Percentiles rank a stretch among this genome's conserved stretches.
phyloP scores from a whole-genome alignment of 2,113 vertebrate species.

The Marmota flaviventris region DNA sequence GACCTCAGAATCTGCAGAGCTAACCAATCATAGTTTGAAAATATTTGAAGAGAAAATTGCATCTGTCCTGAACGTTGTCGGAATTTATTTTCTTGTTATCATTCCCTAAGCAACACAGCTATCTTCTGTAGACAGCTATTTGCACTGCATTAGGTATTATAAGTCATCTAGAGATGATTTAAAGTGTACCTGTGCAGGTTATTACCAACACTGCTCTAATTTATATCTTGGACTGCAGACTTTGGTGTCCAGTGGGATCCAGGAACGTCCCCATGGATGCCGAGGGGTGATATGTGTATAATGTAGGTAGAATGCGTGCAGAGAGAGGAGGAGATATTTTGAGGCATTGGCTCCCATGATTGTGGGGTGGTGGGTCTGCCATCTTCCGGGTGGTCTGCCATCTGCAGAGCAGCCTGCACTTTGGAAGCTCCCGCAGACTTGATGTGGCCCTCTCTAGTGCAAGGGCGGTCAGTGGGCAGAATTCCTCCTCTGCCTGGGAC shows the following conservation, averaged over 20 bases:
- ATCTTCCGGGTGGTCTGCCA: background rate
- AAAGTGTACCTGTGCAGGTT: no score
- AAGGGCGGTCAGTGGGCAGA: background rate
- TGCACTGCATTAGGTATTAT: background rate
- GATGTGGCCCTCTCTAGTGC: rapidly evolving
- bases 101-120: background rate
- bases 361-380: background rate
- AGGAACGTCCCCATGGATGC: background rate
- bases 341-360: rapidly evolving
- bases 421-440: no score
- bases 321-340: no score
- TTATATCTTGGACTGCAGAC: background rate
- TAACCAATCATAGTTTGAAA: background rate
- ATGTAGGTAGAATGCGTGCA: background rate
- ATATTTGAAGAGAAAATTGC: background rate
- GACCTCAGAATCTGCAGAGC: background rate
- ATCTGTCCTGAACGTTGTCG: rapidly evolving
- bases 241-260: background rate
- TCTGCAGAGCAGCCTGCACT: rapidly evolving
- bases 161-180: background rate
- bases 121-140: background rate
- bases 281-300: background rate
- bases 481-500: background rate
- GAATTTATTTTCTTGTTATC: background rate
- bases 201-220: background rate